A percentile compares a stretch with the other conserved stretches of the same genome.
Evolutionary conservation across 35 echinoderm and acorn worm genomes (phyloP).

Genomic region (Anneissia japonica): DNA sequence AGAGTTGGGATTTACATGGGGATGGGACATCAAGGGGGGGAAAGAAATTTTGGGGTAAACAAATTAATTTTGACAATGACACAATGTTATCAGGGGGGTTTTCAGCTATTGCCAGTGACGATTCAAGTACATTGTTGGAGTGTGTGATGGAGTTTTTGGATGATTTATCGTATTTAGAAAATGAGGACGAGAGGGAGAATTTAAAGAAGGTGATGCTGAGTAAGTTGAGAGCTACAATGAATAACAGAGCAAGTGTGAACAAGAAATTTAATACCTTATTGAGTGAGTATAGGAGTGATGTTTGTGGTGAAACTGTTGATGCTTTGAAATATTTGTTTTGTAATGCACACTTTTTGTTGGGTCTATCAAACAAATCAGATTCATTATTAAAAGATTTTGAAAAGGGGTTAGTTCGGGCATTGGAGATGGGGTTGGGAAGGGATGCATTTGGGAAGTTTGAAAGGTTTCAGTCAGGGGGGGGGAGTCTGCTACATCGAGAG

Average conservation of each 20-base stretch:
- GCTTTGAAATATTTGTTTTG: constrained; percentile 21
- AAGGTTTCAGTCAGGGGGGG: neutral
- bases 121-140: constrained; percentile 22
- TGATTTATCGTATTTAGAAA: neutral
- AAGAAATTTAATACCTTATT: constrained; percentile 28
- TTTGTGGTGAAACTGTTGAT: neutral
- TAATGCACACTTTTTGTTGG: constrained; percentile 34
- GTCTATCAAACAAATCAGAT: constrained; percentile 5
- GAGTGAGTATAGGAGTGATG: too few relatives aligned
- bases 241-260: constrained; percentile 37
- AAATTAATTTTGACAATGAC: constrained; percentile 8
- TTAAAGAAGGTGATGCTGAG: constrained; percentile 8
- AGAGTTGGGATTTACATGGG: constrained; percentile 19
- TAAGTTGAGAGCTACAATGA: constrained; percentile 28
- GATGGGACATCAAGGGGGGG: constrained; percentile 42
- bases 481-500: constrained; percentile 5
- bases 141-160: constrained; percentile 9
- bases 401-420: constrained; percentile 5
- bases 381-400: constrained; percentile 3
- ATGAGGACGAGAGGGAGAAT: constrained; percentile 1
- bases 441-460: constrained; percentile 15
- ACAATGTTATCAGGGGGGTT: constrained; percentile 34
- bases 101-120: constrained; percentile 2
- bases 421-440: constrained; percentile 6
- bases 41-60: constrained; percentile 38